phyloP scores from a whole-genome alignment of 2,797 vertebrate species.

The Arctocebus calabarensis region DNA sequence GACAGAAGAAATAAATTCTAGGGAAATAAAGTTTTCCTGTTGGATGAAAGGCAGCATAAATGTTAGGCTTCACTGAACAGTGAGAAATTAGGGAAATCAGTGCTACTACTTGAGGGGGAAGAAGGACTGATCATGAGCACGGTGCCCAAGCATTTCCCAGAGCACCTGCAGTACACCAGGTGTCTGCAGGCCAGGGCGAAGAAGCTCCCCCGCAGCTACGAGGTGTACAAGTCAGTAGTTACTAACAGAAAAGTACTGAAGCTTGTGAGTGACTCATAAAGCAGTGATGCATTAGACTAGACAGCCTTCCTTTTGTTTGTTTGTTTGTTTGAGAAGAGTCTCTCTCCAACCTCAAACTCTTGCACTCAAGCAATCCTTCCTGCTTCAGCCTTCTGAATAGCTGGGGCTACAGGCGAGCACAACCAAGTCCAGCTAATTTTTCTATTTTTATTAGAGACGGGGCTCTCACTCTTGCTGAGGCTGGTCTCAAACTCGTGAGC shows the following conservation, averaged over 20 bases:
- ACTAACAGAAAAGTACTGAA: neutral
- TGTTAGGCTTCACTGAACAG: neutral
- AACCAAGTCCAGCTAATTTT: too few relatives aligned
- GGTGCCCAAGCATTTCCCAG: neutral
- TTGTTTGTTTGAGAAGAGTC: too few relatives aligned
- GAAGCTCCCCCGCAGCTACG: neutral
- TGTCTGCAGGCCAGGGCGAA: neutral
- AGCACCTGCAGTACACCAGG: neutral
- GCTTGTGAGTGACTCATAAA: slow-evolving; percentile 42
- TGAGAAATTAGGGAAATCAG: neutral
- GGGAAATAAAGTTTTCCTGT: slow-evolving; percentile 9
- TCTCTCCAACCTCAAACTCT: too few relatives aligned
- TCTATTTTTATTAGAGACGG: too few relatives aligned
- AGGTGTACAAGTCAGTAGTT: slow-evolving; percentile 24
- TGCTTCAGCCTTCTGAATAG: too few relatives aligned
- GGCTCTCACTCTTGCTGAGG: too few relatives aligned
- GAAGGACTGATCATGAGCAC: neutral
- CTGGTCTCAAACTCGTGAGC: too few relatives aligned
- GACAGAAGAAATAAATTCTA: neutral
- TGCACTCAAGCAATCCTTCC: too few relatives aligned
- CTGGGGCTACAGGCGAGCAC: too few relatives aligned
- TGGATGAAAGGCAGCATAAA: slow-evolving; percentile 17
- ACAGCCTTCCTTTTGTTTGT: neutral
- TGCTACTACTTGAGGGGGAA: neutral
- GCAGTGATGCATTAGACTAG: neutral